Evolutionary conservation across 2,797 vertebrate species (phyloP), one percentile per base, ranked within the genome.

Genomic region (Brotula barbata): DNA sequence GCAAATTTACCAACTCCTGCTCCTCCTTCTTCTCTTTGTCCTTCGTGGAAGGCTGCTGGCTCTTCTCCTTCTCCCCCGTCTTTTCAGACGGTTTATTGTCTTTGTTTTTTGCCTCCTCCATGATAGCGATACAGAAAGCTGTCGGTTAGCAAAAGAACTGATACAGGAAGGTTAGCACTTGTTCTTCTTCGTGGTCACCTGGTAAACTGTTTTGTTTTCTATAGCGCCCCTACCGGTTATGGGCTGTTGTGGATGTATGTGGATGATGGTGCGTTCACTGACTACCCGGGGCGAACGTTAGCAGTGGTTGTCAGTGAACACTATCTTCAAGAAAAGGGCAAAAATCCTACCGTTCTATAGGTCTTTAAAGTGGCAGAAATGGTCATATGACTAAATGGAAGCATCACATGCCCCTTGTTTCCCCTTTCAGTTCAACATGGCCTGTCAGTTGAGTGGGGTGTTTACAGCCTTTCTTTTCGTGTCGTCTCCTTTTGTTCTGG

Each of bases 21-120:
- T 94, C 92, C 68, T 92, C 91, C 75, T 93, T 93, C 79, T 92
- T 92, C 1, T 91, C 92, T 61, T 93, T 94, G 3, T 91, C 91
- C 77, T 92, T 93, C 16, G 92, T 92, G 0, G 90, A 64, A 6
- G 87, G 37, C 66, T 87, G 70, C 25, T 85, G 77, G 15, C 87
- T 88, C 71, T 90, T 89, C 1, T 90, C 90, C 71, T 93, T 93
- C 58, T 88, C 90, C 71, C 91, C 89, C 0, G 72, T 83, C 82
- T 92, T 91, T 56, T 91, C 91, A 1, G 83, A 13, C 23, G 74
- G 83, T 39, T 91, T 93, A 33, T 87, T 92, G 57, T 93, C 91
- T 83, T 92, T 92, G 73, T 90, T 91, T 77, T 90, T 91, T 51
- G 87, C 77, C 62, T 92, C 92, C 79, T 93, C 92, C 91, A 93